These are phyloP conservation scores for Eulacestoma nigropectus DNA, from an alignment of 2,113 vertebrate genomes.

Conservation along the genomic window DNA sequence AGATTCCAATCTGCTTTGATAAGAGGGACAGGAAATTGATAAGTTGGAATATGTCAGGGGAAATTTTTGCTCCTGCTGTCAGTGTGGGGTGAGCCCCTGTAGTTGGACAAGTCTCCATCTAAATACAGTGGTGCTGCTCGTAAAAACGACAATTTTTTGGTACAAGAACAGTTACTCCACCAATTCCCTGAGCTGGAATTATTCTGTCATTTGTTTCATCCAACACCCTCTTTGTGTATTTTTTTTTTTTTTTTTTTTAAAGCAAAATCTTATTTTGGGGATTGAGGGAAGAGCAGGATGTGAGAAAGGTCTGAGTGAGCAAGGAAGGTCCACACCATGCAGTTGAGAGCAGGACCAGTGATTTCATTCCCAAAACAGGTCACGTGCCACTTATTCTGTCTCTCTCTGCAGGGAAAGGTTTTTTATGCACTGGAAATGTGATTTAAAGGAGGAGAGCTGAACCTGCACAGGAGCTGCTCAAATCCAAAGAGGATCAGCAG, in stretches of 20 bases:
- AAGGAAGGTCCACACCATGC: neutral
- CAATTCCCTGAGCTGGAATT: neutral
- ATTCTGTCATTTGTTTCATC: neutral
- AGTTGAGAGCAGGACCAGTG: neutral
- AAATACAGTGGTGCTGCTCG: neutral
- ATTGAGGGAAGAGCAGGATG: neutral
- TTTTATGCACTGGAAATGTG: neutral
- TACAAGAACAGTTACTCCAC: neutral
- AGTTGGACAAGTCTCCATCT: neutral
- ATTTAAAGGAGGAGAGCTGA: neutral
- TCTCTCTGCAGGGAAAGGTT: neutral
- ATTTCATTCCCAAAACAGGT: neutral
- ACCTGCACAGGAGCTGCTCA: neutral
- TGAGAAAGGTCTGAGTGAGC: rapidly evolving
- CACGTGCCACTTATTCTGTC: rapidly evolving
- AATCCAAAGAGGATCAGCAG: neutral
- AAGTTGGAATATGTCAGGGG: neutral
- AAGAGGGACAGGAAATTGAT: neutral
- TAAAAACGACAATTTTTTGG: neutral
- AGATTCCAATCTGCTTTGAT: neutral
- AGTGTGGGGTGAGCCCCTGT: neutral
- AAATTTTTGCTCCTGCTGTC: neutral
- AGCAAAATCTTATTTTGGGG: neutral
- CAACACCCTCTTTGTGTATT: rapidly evolving
- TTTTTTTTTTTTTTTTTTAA: neutral